Percentiles rank a stretch among this genome's conserved stretches.
Conservation (phyloP, 2,888 invertebrate species). For the Drosophila planitibia region DNA sequence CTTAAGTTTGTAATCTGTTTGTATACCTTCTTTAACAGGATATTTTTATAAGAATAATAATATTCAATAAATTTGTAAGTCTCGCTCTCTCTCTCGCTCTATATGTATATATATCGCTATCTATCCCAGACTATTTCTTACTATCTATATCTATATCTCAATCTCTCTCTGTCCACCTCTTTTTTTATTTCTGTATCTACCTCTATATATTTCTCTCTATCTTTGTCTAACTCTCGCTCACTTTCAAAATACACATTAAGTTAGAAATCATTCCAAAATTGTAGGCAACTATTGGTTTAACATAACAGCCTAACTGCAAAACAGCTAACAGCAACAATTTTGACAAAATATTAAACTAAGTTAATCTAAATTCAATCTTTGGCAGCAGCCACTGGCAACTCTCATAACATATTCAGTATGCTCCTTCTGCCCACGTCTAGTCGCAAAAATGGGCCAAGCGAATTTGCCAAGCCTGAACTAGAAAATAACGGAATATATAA, state of each 20-base stretch:
- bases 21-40: slow-evolving; percentile 10
- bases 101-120: not conserved
- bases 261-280: not conserved
- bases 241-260: not conserved
- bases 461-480: slow-evolving; percentile 45
- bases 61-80: slow-evolving; percentile 3
- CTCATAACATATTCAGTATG: slow-evolving; percentile 15
- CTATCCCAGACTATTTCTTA: no score
- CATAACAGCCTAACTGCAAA: not conserved
- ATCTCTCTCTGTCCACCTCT: not conserved
- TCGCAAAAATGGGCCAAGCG: slow-evolving; percentile 52
- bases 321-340: slow-evolving; percentile 5
- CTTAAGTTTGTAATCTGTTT: slow-evolving; percentile 69
- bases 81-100: not conserved
- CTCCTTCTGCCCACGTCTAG: slow-evolving; percentile 31
- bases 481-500: slow-evolving; percentile 20
- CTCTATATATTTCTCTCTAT: not conserved
- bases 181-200: not conserved
- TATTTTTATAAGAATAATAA: slow-evolving; percentile 5
- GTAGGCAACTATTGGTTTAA: not conserved
- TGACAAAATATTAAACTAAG: not conserved
- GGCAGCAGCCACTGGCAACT: slow-evolving; percentile 7
- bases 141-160: not conserved
- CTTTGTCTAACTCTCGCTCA: not conserved
- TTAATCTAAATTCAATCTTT: slow-evolving; percentile 14